Evolutionary conservation across 2,113 vertebrate genomes (phyloP).

Genomic region (Salvelinus namaycush): DNA sequence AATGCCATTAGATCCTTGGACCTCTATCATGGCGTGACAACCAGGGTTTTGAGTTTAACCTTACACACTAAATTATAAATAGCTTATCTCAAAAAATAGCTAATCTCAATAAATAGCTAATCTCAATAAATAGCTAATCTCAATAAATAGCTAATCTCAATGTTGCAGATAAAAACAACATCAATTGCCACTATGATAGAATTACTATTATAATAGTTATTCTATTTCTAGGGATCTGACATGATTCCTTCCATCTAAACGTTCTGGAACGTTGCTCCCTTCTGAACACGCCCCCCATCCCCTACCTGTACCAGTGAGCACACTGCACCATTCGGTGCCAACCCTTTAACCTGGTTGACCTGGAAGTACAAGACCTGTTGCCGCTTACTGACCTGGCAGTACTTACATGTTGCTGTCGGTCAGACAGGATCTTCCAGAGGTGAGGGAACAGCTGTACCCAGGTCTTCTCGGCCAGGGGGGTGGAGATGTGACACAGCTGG

Average conservation of each 20-base stretch:
- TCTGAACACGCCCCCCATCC: too few relatives aligned
- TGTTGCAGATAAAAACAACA: neutral
- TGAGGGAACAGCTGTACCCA: slow-evolving; percentile 97
- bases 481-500: slow-evolving; percentile 96
- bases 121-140: too few relatives aligned
- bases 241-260: too few relatives aligned
- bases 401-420: slow-evolving; percentile 97
- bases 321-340: too few relatives aligned
- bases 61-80: neutral
- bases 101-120: too few relatives aligned
- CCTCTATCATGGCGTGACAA: neutral
- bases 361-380: neutral
- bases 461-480: slow-evolving; percentile 91
- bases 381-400: neutral
- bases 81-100: neutral
- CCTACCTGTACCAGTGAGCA: too few relatives aligned
- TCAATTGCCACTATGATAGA: neutral
- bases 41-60: neutral
- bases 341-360: too few relatives aligned
- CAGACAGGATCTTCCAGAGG: slow-evolving; percentile 97
- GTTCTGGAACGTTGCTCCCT: too few relatives aligned
- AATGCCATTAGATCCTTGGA: neutral
- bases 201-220: neutral
- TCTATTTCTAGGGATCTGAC: too few relatives aligned
- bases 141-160: neutral